A percentile compares a stretch with the other conserved stretches of the same genome.
Conservation (phyloP, 1,140 invertebrate genomes). For the Heliconius himera region DNA sequence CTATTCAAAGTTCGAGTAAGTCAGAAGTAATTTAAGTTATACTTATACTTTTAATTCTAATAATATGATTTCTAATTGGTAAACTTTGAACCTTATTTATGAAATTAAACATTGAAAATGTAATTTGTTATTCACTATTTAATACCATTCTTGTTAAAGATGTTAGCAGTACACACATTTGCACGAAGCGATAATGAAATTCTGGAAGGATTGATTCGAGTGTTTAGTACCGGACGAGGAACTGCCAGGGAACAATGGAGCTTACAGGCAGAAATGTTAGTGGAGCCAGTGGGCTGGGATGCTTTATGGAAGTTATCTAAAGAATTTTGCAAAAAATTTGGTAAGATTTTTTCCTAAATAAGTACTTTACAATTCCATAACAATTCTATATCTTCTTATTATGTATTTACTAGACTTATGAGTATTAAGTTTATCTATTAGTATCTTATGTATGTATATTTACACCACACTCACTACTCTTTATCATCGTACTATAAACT, state of each 20-base stretch:
- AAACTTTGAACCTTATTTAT: background rate
- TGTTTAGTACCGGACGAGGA: conserved; percentile 63
- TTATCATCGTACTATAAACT: background rate
- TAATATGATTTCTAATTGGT: background rate
- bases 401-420: too few relatives aligned
- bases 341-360: conserved; percentile 43
- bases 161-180: conserved; percentile 69
- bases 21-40: background rate
- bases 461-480: background rate
- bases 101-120: background rate
- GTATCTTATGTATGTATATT: too few relatives aligned
- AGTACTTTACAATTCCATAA: background rate
- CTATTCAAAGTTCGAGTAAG: too few relatives aligned
- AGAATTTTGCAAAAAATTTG: conserved; percentile 73
- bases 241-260: conserved; percentile 69
- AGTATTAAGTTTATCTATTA: background rate
- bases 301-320: conserved; percentile 76
- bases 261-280: conserved; percentile 64
- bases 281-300: conserved; percentile 75
- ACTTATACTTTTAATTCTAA: background rate
- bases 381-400: too few relatives aligned
- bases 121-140: background rate
- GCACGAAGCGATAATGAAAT: conserved; percentile 65
- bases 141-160: conserved; percentile 37
- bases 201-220: conserved; percentile 60